A percentile compares a stretch with the other conserved stretches of the same genome.
Conservation (phyloP, 30 jellyfish, hydroid and myxozoan species). For the Cassiopea xamachana region DNA sequence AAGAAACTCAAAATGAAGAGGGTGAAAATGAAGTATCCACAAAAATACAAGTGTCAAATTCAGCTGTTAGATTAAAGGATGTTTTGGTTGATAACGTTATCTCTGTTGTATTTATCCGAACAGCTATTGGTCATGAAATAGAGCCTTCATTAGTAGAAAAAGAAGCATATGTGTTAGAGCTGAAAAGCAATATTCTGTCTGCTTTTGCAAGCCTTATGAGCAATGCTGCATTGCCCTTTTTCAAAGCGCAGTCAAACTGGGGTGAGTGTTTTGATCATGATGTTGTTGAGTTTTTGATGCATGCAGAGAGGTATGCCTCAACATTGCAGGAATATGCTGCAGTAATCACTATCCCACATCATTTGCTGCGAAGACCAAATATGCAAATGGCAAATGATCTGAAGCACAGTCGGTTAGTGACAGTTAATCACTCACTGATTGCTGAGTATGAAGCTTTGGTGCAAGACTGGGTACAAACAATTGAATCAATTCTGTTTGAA, state of each 20-base stretch:
- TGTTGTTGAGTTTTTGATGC: constrained; percentile 49
- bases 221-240: constrained; percentile 55
- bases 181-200: constrained; percentile 62
- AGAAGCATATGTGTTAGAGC: constrained; percentile 74
- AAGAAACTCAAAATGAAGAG: constrained; percentile 11
- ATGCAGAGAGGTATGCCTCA: constrained; percentile 67
- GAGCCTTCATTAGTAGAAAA: constrained; percentile 71
- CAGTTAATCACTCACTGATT: constrained; percentile 58
- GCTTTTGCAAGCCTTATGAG: constrained; percentile 51
- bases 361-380: constrained; percentile 74
- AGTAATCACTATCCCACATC: constrained; percentile 57
- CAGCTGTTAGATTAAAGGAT: constrained; percentile 60
- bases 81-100: constrained; percentile 38
- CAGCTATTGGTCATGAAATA: constrained; percentile 55
- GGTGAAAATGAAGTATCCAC: constrained; percentile 7
- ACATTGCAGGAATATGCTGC: constrained; percentile 74
- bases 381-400: constrained; percentile 59
- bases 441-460: constrained; percentile 77
- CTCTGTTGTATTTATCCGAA: constrained; percentile 57
- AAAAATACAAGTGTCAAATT: constrained; percentile 58
- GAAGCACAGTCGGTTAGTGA: constrained; percentile 64
- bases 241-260: constrained; percentile 65
- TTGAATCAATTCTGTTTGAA: constrained; percentile 77
- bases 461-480: constrained; percentile 80
- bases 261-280: constrained; percentile 69